Conservation (phyloP, 2,888 invertebrate species). For the Drosophila kanekoi region DNA sequence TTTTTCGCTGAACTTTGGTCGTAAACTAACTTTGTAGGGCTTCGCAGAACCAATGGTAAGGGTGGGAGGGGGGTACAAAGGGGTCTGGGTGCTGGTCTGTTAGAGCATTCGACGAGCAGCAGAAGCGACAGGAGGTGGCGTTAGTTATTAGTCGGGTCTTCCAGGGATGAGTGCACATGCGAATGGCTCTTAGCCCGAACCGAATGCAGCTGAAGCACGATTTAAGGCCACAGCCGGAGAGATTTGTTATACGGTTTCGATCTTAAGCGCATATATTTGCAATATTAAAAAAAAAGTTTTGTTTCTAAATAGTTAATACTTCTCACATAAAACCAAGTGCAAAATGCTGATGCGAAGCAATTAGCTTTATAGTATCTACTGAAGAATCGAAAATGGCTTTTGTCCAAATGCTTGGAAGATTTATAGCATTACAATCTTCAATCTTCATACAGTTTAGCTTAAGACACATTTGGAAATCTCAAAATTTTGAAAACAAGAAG, state of each 20-base stretch:
- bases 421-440: too few relatives aligned
- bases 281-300: too few relatives aligned
- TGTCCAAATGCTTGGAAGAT: too few relatives aligned
- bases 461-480: not conserved
- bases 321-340: too few relatives aligned
- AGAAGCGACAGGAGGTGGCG: conserved; percentile 24
- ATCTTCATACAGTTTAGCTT: too few relatives aligned
- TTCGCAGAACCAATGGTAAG: conserved; percentile 50
- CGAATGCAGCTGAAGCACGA: conserved; percentile 34
- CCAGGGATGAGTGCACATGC: conserved; percentile 56
- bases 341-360: too few relatives aligned
- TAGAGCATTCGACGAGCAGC: conserved; percentile 2
- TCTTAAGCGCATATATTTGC: conserved; percentile 1
- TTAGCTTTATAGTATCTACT: too few relatives aligned
- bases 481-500: not conserved
- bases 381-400: too few relatives aligned
- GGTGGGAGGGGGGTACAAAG: too few relatives aligned
- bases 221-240: conserved; percentile 14
- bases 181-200: conserved; percentile 32
- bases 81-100: not conserved
- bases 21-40: conserved; percentile 76
- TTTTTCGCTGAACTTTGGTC: conserved; percentile 69
- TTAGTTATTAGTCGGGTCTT: conserved; percentile 68
- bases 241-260: conserved; percentile 1
- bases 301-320: too few relatives aligned